Percentiles rank a stretch among this genome's conserved stretches.
These are phyloP conservation scores for Branchipolynoe longqiensis DNA, from an alignment of 2,888 invertebrate genomes.

Conservation along the genomic window DNA sequence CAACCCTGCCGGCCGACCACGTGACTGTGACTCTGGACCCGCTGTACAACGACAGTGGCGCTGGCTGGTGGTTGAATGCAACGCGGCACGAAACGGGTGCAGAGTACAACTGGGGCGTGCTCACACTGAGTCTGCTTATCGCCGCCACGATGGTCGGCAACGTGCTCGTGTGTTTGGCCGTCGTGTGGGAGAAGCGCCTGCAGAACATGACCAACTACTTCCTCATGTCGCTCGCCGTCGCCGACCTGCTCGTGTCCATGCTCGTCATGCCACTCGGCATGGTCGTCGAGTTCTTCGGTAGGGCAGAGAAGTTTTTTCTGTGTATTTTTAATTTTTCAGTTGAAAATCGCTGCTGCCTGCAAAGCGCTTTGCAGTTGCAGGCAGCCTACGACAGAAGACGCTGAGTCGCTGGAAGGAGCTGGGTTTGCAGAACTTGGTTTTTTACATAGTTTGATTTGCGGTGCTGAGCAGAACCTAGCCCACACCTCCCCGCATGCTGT, in stretches of 20 bases:
- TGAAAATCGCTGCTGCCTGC: too few relatives aligned
- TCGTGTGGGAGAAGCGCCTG: slow-evolving; percentile 92
- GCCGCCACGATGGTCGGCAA: slow-evolving; percentile 94
- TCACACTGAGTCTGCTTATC: slow-evolving; percentile 89
- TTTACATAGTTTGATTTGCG: too few relatives aligned
- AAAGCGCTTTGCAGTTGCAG: too few relatives aligned
- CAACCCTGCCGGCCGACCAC: not conserved
- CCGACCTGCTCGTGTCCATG: slow-evolving; percentile 94
- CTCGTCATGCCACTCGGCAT: slow-evolving; percentile 98
- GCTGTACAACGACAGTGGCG: not conserved
- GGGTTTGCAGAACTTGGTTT: too few relatives aligned
- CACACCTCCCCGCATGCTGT: too few relatives aligned
- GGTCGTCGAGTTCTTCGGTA: slow-evolving; percentile 83
- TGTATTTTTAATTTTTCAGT: not conserved
- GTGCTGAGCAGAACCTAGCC: too few relatives aligned
- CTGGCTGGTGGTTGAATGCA: slow-evolving; percentile 7
- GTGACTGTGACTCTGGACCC: slow-evolving; percentile 10
- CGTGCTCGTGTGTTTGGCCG: slow-evolving; percentile 95
- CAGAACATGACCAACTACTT: slow-evolving; percentile 98
- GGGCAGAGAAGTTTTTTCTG: slow-evolving; percentile 25
- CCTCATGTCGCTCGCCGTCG: slow-evolving; percentile 95
- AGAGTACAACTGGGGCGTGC: slow-evolving; percentile 74
- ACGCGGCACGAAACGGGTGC: too few relatives aligned
- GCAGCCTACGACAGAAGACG: too few relatives aligned
- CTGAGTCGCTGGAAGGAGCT: too few relatives aligned